Evolutionary conservation across 1,140 invertebrate species (phyloP), one percentile per base, ranked within the genome.

Genomic region (Drosophila triauraria): DNA sequence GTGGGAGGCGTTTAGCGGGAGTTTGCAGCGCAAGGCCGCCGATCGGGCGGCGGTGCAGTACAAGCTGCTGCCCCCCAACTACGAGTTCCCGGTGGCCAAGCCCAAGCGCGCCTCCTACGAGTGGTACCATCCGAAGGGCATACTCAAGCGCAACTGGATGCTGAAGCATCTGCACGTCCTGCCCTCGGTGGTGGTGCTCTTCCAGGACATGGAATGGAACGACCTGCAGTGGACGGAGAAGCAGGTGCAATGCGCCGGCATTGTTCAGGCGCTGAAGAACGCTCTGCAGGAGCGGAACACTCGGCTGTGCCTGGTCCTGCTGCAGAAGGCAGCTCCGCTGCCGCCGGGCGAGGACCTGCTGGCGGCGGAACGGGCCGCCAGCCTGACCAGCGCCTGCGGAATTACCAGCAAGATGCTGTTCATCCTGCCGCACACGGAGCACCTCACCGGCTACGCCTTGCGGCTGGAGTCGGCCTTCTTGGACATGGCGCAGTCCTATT

Each of bases 181-280:
- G 74, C 98, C 99, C 17, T 96, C 98, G 4, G 96, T 99, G 1
- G 96, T 99, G 54, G 97, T 99, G 9, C 95, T 98, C 42, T 99
- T 99, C 93, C 98, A 97, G 93, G 98, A 99, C 91, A 95, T 99
- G 80, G 98, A 99, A 94, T 99, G 99, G 99, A 97, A 98, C 93
- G 98, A 99, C 93, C 93, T 95, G 1, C 94, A 96, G 53, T 99
- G 98, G 98, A 96, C 97, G 84, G 98, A 99, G 80, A 99, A 97
- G 88, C 97, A 98, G 91, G 96, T 97, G 81, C 98, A 99, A 93
- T 99, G 98, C 94, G 96, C 97, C 7, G 96, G 96, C 2, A 95
- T 96, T 90, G 96, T 99, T n/a, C 97, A 99, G 93, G 96, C 96
- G 25, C 94, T 99, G 51, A 96, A 96, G 32, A 92, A 87, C 53